Percentiles rank a stretch among this genome's conserved stretches.
These are phyloP conservation scores for Athalia rosae DNA, from an alignment of 2,888 invertebrate genomes.

Conservation along the genomic window DNA sequence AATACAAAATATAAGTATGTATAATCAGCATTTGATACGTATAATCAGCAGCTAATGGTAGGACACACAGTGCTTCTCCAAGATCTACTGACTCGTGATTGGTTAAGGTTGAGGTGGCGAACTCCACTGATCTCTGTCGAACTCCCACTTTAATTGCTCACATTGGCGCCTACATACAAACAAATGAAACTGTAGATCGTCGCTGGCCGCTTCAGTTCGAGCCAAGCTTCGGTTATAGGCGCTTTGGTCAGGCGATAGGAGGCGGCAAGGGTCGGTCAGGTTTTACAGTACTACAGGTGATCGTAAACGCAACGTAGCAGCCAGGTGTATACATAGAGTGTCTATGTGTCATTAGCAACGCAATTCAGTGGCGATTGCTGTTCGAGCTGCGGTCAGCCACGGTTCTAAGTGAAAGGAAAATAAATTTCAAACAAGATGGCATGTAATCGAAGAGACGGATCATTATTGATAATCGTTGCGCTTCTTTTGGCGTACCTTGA, in stretches of 20 bases:
- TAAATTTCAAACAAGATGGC: conserved; percentile 12
- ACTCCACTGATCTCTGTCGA: too few species aligned
- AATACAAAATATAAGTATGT: too few species aligned
- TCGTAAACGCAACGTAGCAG: conserved; percentile 19
- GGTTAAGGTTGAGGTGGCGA: too few species aligned
- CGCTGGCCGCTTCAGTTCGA: too few species aligned
- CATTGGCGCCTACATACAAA: conserved; percentile 41
- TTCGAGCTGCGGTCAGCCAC: not conserved
- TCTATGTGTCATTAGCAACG: conserved; percentile 15
- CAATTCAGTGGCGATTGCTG: not conserved
- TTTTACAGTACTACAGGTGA: conserved; percentile 40
- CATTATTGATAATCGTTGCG: conserved; percentile 19
- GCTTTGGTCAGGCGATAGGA: conserved; percentile 11
- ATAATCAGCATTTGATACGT: too few species aligned
- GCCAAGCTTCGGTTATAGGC: too few species aligned
- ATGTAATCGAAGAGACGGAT: conserved; percentile 17
- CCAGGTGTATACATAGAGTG: conserved; percentile 8
- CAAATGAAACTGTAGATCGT: conserved; percentile 9
- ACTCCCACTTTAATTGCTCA: conserved; percentile 27
- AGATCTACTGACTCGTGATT: conserved; percentile 1
- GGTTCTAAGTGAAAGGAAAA: not conserved
- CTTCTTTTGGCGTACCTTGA: conserved; percentile 25
- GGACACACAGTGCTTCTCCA: too few species aligned
- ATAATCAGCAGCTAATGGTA: too few species aligned
- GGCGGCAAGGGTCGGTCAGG: conserved; percentile 20